These are phyloP conservation scores for Grallaria varia DNA, from an alignment of 2,113 vertebrate species.

Conservation along the genomic window DNA sequence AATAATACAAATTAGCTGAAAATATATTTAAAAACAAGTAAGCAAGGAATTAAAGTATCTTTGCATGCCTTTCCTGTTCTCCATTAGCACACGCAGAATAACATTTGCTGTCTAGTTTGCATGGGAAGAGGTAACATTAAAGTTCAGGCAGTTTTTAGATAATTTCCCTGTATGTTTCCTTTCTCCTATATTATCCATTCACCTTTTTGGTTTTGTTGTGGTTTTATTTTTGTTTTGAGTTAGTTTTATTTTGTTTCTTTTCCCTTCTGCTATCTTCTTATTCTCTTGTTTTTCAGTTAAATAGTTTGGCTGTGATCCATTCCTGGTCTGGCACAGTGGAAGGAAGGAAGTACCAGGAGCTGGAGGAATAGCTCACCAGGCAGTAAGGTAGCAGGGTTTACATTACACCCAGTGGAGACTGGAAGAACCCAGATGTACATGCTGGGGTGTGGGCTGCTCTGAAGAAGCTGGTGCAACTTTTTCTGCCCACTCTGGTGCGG, in stretches of 20 bases:
- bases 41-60: background rate
- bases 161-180: background rate
- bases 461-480: background rate
- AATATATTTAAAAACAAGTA: background rate
- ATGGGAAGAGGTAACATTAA: background rate
- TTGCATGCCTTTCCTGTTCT: background rate
- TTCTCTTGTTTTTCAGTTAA: background rate
- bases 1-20: background rate
- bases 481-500: background rate
- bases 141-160: background rate
- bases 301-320: background rate
- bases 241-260: background rate
- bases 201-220: background rate
- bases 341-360: background rate
- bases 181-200: background rate
- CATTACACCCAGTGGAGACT: accelerated
- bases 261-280: background rate
- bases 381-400: background rate
- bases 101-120: background rate
- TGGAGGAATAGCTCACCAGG: background rate
- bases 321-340: background rate
- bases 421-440: background rate
- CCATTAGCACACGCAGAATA: background rate
- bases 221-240: background rate
- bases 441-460: background rate